Evolutionary conservation across 2,797 vertebrate species (phyloP).

Genomic region (Sternarchorhynchus goeldii): DNA sequence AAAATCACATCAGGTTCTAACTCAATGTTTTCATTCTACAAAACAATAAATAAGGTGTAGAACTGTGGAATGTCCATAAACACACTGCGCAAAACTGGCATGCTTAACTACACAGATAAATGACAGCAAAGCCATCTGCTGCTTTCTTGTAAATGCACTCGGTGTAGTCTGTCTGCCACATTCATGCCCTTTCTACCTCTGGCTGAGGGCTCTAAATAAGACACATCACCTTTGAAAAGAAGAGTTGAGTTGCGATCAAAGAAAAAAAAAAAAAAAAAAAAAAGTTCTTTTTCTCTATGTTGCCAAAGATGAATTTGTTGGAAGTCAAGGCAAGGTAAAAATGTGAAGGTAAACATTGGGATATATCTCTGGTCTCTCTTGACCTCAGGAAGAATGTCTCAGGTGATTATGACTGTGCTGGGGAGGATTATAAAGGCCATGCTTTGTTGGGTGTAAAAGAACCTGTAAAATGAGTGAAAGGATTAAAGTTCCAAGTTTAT

Average conservation of each 20-base stretch:
- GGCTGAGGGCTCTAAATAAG: constrained; percentile 31
- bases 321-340: constrained; percentile 45
- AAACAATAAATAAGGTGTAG: constrained; percentile 11
- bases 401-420: neutral
- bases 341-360: constrained; percentile 33
- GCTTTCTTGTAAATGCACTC: constrained; percentile 26
- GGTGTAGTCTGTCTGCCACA: constrained; percentile 38
- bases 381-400: neutral
- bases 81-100: constrained; percentile 12
- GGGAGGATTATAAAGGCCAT: neutral
- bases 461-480: neutral
- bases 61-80: constrained; percentile 12
- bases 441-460: constrained; percentile 19
- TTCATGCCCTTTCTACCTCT: constrained; percentile 39
- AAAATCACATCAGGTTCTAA: neutral
- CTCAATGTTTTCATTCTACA: neutral
- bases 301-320: constrained; percentile 43
- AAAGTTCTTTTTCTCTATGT: constrained; percentile 38
- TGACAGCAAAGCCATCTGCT: constrained; percentile 27
- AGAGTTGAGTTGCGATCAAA: constrained; percentile 51
- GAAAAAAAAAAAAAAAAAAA: constrained; percentile 46
- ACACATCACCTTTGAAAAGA: constrained; percentile 45
- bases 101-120: constrained; percentile 7
- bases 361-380: constrained; percentile 17
- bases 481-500: neutral